A percentile compares a stretch with the other conserved stretches of the same genome.
Conservation (phyloP, 1,140 invertebrate genomes). For the Globodera rostochiensis region DNA sequence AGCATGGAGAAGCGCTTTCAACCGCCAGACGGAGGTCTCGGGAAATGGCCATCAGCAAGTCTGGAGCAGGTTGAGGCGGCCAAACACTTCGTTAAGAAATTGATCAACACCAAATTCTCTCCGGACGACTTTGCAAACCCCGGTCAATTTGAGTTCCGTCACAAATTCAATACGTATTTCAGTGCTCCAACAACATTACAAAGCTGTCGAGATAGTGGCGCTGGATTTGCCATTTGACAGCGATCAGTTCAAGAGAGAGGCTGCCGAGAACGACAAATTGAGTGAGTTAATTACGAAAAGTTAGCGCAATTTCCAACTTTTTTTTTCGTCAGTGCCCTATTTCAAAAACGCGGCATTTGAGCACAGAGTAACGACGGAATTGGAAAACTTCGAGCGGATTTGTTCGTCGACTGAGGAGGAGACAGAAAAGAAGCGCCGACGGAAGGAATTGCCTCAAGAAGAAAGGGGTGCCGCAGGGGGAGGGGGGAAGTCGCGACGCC, state of each 20-base stretch:
- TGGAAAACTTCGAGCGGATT: slow-evolving; percentile 16
- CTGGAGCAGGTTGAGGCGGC: slow-evolving; percentile 24
- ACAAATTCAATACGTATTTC: not conserved
- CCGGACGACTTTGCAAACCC: slow-evolving; percentile 41
- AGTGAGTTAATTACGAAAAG: slow-evolving; percentile 3
- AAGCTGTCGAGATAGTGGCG: slow-evolving; percentile 40
- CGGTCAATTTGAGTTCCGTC: not conserved
- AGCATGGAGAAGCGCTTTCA: slow-evolving; percentile 12
- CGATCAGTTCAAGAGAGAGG: slow-evolving; percentile 23
- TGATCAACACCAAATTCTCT: slow-evolving; percentile 29
- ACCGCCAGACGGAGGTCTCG: slow-evolving; percentile 15
- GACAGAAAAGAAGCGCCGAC: not conserved
- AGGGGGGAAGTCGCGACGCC: too few species aligned
- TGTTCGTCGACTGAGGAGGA: not conserved
- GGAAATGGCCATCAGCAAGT: slow-evolving; percentile 19
- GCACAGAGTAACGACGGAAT: slow-evolving; percentile 17
- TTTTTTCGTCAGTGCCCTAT: slow-evolving; percentile 23
- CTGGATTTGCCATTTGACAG: slow-evolving; percentile 36
- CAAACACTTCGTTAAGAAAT: slow-evolving; percentile 39
- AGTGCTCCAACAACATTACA: slow-evolving; percentile 41
- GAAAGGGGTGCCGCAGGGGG: slow-evolving; percentile 14
- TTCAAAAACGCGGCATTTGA: slow-evolving; percentile 33
- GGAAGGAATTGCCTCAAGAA: not conserved
- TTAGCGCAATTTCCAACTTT: not conserved
- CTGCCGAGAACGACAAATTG: slow-evolving; percentile 34